Evolutionary conservation across 2,113 vertebrate genomes (phyloP).

Genomic region (Ptyas mucosa): DNA sequence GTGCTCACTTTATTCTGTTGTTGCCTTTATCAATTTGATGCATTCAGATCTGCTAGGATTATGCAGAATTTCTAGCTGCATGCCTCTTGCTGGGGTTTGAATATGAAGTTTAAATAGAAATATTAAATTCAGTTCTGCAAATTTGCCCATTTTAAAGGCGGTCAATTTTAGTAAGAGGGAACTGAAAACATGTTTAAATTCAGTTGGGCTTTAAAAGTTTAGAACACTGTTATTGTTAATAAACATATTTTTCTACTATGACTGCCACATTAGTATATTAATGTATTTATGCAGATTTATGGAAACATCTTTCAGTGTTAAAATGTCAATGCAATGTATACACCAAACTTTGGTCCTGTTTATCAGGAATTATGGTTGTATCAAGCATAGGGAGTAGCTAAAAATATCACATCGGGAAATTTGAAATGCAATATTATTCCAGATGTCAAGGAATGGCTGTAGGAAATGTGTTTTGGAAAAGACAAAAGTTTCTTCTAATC

Average conservation of each 20-base stretch:
- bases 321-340: too few relatives aligned
- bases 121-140: neutral
- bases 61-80: neutral
- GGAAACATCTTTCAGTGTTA: too few relatives aligned
- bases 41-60: neutral
- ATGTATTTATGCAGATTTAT: too few relatives aligned
- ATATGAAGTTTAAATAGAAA: neutral
- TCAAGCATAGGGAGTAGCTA: too few relatives aligned
- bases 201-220: neutral
- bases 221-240: neutral
- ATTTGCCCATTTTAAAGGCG: neutral
- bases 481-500: neutral
- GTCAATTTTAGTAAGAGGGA: neutral
- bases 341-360: too few relatives aligned
- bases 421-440: neutral
- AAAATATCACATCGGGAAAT: neutral
- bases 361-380: too few relatives aligned
- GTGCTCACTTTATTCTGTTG: neutral
- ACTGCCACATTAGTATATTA: neutral
- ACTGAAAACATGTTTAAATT: neutral
- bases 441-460: neutral
- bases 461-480: neutral
- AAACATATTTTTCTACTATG: neutral
- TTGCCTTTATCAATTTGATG: neutral
- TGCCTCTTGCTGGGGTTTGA: neutral